These are phyloP conservation scores for Tichodroma muraria DNA, from an alignment of 2,113 vertebrate genomes.

Conservation along the genomic window DNA sequence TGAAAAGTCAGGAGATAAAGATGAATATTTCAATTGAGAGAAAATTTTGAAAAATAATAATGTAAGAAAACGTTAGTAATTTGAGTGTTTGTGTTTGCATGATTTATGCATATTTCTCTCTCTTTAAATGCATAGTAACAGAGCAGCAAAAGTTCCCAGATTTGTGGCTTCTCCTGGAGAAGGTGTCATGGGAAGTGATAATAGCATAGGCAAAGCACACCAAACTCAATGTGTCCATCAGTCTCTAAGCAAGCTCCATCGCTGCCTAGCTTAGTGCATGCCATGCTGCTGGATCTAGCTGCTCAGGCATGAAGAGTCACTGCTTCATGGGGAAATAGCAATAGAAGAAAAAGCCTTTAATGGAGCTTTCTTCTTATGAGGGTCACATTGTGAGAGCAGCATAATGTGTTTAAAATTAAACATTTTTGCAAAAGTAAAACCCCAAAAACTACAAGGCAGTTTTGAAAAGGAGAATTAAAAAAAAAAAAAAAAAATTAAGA, in stretches of 20 bases:
- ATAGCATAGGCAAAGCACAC: neutral
- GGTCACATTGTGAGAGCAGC: neutral
- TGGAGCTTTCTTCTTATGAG: neutral
- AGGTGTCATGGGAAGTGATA: neutral
- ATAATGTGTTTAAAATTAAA: neutral
- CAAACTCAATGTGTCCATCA: neutral
- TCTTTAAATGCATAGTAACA: neutral
- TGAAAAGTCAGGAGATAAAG: neutral
- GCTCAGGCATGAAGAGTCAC: neutral
- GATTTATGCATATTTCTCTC: neutral
- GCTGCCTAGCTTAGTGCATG: too few species aligned
- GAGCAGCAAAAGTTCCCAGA: neutral
- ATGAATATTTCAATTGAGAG: neutral
- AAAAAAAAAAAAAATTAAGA: neutral
- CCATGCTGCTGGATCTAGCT: fast-evolving
- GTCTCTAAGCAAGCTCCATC: neutral
- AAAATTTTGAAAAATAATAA: neutral
- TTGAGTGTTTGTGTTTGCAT: neutral
- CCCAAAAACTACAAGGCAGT: neutral
- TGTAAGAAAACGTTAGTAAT: neutral
- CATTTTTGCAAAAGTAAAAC: neutral
- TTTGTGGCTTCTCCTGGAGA: neutral
- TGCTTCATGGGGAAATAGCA: neutral
- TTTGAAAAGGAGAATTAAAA: neutral
- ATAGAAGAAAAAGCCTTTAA: neutral